Conservation (phyloP, 1,140 invertebrate species). For the Drosophila aff. region DNA sequence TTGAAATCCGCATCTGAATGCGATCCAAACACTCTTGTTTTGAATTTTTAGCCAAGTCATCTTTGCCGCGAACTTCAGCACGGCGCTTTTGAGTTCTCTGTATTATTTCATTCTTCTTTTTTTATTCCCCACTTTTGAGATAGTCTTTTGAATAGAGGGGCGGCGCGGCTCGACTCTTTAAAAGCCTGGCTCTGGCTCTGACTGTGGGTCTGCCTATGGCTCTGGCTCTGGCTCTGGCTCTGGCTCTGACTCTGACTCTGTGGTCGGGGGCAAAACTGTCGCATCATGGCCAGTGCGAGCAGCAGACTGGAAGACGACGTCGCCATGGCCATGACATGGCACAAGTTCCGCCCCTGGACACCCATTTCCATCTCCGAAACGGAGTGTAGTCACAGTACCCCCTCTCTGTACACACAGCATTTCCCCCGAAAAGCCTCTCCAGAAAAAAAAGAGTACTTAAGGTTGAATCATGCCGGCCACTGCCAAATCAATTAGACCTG, state of each 20-base stretch:
- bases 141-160: conserved; percentile 64
- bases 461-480: conserved; percentile 53
- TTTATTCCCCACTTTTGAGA: conserved; percentile 19
- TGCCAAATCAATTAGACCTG: conserved; percentile 78
- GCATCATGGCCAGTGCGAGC: conserved; percentile 69
- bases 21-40: conserved; percentile 55
- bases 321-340: conserved; percentile 70
- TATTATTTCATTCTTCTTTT: conserved; percentile 33
- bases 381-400: neutral
- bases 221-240: neutral
- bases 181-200: conserved; percentile 47
- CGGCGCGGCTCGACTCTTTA: conserved; percentile 34
- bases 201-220: conserved; percentile 3
- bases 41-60: conserved; percentile 55
- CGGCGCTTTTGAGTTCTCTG: conserved; percentile 55
- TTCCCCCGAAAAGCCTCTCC: conserved; percentile 48
- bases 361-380: conserved; percentile 22
- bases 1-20: conserved; percentile 42
- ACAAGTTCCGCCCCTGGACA: conserved; percentile 54
- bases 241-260: neutral
- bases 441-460: conserved; percentile 43
- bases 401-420: conserved; percentile 3
- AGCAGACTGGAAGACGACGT: conserved; percentile 78
- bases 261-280: conserved; percentile 52
- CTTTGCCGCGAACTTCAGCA: conserved; percentile 78